These are phyloP conservation scores for Euzetes globulus DNA, from an alignment of 2,888 invertebrate genomes.

Conservation along the genomic window DNA sequence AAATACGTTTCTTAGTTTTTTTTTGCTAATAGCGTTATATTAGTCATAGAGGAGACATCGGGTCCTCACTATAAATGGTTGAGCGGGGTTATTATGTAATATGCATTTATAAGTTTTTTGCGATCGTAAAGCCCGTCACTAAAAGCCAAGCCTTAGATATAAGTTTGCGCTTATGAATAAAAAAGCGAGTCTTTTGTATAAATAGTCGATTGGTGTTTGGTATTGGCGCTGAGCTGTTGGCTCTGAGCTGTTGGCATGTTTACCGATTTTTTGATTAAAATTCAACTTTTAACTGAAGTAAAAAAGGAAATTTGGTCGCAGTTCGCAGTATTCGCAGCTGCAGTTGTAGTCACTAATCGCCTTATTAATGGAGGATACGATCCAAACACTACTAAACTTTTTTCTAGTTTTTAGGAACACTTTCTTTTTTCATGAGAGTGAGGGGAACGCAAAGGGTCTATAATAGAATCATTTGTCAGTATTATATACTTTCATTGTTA, in stretches of 20 bases:
- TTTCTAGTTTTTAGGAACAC: neutral
- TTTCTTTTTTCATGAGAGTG: neutral
- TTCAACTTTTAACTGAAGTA: neutral
- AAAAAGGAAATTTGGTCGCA: constrained; percentile 13
- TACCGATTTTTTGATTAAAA: neutral
- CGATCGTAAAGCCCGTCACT: neutral
- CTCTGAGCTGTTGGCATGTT: neutral
- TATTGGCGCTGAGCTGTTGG: neutral
- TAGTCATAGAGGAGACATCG: neutral
- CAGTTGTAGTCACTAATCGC: constrained; percentile 4
- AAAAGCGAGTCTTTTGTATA: constrained; percentile 11
- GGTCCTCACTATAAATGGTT: neutral
- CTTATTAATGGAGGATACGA: constrained; percentile 22
- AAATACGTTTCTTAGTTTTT: constrained; percentile 9
- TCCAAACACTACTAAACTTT: neutral
- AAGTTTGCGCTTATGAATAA: constrained; percentile 12
- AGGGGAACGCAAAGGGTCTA: constrained; percentile 18
- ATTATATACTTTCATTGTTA: constrained; percentile 23
- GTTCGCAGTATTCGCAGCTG: neutral
- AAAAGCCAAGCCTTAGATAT: constrained; percentile 2
- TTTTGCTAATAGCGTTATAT: constrained; percentile 1
- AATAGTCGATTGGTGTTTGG: constrained; percentile 1
- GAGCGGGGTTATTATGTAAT: neutral
- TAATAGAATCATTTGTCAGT: constrained; percentile 30
- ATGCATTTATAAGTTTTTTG: constrained; percentile 14